Percentiles rank a stretch among this genome's conserved stretches.
phyloP scores from a whole-genome alignment of 2,797 vertebrate genomes.

The Vipera latastei region DNA sequence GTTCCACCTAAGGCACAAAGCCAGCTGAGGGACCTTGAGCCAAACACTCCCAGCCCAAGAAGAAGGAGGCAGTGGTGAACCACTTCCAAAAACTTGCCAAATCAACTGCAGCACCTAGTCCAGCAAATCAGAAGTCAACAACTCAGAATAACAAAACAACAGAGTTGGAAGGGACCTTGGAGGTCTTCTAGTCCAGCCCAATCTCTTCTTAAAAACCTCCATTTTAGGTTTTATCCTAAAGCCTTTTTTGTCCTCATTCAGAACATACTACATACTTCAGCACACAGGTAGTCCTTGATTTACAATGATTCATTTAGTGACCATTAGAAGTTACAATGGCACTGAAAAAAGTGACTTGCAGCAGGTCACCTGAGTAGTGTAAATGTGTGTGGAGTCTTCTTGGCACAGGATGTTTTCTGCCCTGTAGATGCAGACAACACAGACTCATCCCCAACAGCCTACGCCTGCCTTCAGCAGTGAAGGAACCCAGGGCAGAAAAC shows the following conservation, averaged over 20 bases:
- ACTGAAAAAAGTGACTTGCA: background rate
- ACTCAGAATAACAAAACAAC: background rate
- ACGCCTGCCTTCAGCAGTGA: no score
- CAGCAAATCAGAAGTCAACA: background rate
- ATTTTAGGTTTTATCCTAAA: background rate
- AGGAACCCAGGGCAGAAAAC: no score
- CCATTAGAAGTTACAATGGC: background rate
- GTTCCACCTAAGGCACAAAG: background rate
- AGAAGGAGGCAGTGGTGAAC: background rate
- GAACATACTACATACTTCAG: background rate
- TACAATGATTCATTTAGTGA: background rate
- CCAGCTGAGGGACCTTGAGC: background rate
- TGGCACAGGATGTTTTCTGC: no score
- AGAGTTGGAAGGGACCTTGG: no score
- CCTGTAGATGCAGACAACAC: no score
- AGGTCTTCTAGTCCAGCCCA: no score
- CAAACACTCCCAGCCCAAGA: background rate
- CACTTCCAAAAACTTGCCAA: background rate
- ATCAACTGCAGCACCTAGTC: background rate
- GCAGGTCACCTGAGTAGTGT: background rate
- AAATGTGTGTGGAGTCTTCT: no score
- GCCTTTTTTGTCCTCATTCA: background rate
- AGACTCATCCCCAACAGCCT: no score
- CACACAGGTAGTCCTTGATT: background rate
- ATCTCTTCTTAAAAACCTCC: no score